Conservation (phyloP, 1,140 invertebrate species). For the Dendrolimus punctatus region DNA sequence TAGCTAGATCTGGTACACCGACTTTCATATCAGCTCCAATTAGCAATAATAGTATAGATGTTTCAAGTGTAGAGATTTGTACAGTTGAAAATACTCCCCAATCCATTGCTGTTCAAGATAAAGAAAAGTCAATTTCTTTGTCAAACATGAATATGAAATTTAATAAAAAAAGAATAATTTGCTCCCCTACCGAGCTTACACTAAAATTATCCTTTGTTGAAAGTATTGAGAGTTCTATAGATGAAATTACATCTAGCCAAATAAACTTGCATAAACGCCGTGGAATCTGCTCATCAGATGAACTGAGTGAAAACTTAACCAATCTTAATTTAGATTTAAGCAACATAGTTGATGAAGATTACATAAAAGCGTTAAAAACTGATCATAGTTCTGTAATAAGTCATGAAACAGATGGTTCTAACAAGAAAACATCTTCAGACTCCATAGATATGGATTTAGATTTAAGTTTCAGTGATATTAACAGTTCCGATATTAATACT, state of each 20-base stretch:
- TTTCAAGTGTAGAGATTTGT: constrained; percentile 64
- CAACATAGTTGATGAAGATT: constrained; percentile 41
- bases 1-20: constrained; percentile 62
- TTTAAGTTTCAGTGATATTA: constrained; percentile 71
- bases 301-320: constrained; percentile 54
- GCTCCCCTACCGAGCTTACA: constrained; percentile 60
- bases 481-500: constrained; percentile 69
- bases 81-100: constrained; percentile 65
- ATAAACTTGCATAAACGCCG: constrained; percentile 70
- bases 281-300: constrained; percentile 72
- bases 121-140: constrained; percentile 9
- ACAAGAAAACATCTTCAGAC: constrained; percentile 68
- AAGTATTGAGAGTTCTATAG: constrained; percentile 58
- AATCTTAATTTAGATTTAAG: constrained; percentile 45
- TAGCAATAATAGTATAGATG: constrained; percentile 50
- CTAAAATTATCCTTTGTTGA: constrained; percentile 53
- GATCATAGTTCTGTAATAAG: constrained; percentile 59
- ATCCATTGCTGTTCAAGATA: constrained; percentile 24
- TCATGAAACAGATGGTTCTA: constrained; percentile 59
- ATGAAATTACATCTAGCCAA: constrained; percentile 54
- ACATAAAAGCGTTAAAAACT: constrained; percentile 45
- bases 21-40: constrained; percentile 64
- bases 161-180: constrained; percentile 59
- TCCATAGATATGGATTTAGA: constrained; percentile 69
- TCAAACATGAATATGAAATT: constrained; percentile 22